Evolutionary conservation across 2,113 vertebrate genomes (phyloP).

Genomic region (Neodon shergylaensis): DNA sequence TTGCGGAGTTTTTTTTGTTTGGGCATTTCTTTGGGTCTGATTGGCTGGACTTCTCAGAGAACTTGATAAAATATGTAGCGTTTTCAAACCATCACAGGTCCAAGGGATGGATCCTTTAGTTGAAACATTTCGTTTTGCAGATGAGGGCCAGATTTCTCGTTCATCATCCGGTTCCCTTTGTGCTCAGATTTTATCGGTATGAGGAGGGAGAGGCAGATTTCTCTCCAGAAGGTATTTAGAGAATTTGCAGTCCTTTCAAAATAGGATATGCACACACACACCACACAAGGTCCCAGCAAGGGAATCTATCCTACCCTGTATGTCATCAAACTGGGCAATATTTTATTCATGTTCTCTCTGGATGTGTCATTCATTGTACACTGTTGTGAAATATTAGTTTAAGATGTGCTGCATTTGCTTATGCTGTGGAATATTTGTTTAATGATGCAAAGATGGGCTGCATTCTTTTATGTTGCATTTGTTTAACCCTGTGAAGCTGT

Average conservation of each 20-base stretch:
- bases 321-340: neutral
- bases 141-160: neutral
- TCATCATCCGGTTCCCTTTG: neutral
- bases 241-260: conserved; percentile 53
- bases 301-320: neutral
- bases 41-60: neutral
- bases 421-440: no score
- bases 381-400: no score
- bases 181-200: conserved; percentile 48
- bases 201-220: conserved; percentile 32
- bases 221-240: conserved; percentile 1
- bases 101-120: neutral
- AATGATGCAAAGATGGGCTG: no score
- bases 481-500: no score
- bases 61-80: neutral
- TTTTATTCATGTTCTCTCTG: neutral
- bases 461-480: no score
- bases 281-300: neutral
- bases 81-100: neutral
- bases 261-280: neutral
- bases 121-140: neutral
- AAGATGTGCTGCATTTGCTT: no score
- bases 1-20: fast-evolving
- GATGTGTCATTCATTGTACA: no score
- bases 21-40: neutral